Conservation (phyloP, 2,888 invertebrate species). For the Arctia plantaginis region DNA sequence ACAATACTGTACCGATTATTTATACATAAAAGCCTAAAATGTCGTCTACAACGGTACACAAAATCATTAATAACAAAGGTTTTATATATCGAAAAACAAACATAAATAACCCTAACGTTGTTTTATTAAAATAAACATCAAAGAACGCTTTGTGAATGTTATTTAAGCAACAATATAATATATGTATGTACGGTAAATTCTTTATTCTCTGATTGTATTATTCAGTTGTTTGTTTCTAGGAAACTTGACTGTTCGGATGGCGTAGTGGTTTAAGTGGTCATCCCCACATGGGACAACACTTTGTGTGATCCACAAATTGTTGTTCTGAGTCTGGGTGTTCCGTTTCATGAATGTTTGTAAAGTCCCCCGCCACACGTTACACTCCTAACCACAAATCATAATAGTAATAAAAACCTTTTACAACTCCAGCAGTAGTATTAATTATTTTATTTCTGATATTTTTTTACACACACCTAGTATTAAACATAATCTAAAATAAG, state of each 20-base stretch:
- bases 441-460: too few species aligned
- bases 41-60: background rate
- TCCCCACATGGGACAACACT: too few species aligned
- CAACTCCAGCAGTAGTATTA: too few species aligned
- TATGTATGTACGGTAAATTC: background rate
- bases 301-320: too few species aligned
- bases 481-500: background rate
- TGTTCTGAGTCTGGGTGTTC: too few species aligned
- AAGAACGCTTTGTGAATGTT: background rate
- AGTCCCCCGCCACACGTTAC: too few species aligned
- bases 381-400: too few species aligned
- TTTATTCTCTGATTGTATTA: background rate
- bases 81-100: background rate
- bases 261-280: too few species aligned
- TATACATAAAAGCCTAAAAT: conserved; percentile 39
- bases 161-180: background rate
- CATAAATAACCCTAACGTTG: background rate
- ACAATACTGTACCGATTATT: conserved; percentile 41
- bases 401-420: too few species aligned
- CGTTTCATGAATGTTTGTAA: too few species aligned
- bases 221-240: background rate
- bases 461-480: background rate
- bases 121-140: background rate
- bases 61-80: conserved; percentile 1
- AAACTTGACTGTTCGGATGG: too few species aligned